Conservation (phyloP, 2,113 vertebrate genomes). For the Aegithalos caudatus region DNA sequence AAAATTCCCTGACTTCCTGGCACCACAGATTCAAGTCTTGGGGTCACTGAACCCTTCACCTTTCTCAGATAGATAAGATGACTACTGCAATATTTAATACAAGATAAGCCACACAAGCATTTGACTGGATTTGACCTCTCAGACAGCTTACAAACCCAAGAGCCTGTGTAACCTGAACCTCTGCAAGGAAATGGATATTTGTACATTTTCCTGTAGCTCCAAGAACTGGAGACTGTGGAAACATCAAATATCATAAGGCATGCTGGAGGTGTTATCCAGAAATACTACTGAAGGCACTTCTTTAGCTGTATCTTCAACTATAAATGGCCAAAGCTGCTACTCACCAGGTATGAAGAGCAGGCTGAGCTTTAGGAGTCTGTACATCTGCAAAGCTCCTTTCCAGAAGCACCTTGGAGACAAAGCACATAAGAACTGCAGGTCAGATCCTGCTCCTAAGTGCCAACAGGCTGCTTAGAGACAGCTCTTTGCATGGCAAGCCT, state of each 20-base stretch:
- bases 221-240: neutral
- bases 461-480: neutral
- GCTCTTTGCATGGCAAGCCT: neutral
- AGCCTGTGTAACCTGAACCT: slow-evolving; percentile 43
- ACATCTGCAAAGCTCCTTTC: neutral
- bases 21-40: neutral
- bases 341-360: neutral
- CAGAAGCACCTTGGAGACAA: neutral
- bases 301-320: neutral
- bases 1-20: slow-evolving; percentile 33
- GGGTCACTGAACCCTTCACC: slow-evolving; percentile 50
- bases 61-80: slow-evolving; percentile 54
- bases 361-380: neutral
- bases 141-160: slow-evolving; percentile 53
- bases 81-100: slow-evolving; percentile 58
- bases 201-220: neutral
- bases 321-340: neutral
- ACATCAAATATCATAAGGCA: neutral
- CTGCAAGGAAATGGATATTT: slow-evolving; percentile 37
- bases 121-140: slow-evolving; percentile 63
- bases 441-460: neutral
- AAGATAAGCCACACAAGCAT: slow-evolving; percentile 54
- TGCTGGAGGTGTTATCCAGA: neutral
- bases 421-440: neutral
- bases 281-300: neutral